A percentile compares a stretch with the other conserved stretches of the same genome.
phyloP scores from a whole-genome alignment of 2,888 invertebrate genomes.

The Drosophila acutilabella region DNA sequence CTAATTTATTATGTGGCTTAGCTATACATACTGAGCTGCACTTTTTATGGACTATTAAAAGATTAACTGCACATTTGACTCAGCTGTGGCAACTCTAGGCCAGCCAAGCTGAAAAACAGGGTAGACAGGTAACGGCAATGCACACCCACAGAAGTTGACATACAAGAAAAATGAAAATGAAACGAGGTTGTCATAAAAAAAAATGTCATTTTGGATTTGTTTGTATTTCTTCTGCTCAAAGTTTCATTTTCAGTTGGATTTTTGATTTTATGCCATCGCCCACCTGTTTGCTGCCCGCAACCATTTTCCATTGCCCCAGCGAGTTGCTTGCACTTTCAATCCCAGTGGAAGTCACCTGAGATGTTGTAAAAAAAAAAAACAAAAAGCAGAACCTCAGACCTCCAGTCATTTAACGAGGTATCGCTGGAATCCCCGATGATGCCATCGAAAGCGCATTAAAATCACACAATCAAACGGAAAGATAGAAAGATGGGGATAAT shows the following conservation, averaged over 20 bases:
- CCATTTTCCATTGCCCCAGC: not conserved
- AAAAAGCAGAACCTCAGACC: slow-evolving; percentile 5
- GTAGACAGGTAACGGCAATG: slow-evolving; percentile 49
- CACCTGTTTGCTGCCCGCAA: slow-evolving; percentile 44
- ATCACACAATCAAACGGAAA: slow-evolving; percentile 30
- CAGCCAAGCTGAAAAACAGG: not conserved
- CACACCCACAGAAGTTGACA: slow-evolving; percentile 57
- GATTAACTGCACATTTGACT: not conserved
- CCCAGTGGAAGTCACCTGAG: slow-evolving; percentile 27
- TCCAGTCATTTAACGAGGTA: slow-evolving; percentile 43
- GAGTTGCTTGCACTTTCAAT: slow-evolving; percentile 53
- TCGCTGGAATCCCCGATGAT: slow-evolving; percentile 49
- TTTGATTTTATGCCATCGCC: slow-evolving; percentile 37
- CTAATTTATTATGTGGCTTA: not conserved
- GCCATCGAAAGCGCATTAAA: slow-evolving; percentile 52
- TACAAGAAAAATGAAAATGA: slow-evolving; percentile 22
- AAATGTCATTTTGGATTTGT: slow-evolving; percentile 53
- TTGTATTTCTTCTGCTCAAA: slow-evolving; percentile 5
- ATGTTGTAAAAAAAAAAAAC: too few species aligned
- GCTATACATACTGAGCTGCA: not conserved
- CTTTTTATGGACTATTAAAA: not conserved
- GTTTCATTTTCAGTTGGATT: slow-evolving; percentile 48
- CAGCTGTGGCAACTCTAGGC: too few species aligned
- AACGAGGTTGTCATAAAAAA: slow-evolving; percentile 37
- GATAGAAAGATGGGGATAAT: not conserved